Percentiles rank a stretch among this genome's conserved stretches.
Conservation (phyloP, 2,797 vertebrate genomes). For the Hippocampus kuda region DNA sequence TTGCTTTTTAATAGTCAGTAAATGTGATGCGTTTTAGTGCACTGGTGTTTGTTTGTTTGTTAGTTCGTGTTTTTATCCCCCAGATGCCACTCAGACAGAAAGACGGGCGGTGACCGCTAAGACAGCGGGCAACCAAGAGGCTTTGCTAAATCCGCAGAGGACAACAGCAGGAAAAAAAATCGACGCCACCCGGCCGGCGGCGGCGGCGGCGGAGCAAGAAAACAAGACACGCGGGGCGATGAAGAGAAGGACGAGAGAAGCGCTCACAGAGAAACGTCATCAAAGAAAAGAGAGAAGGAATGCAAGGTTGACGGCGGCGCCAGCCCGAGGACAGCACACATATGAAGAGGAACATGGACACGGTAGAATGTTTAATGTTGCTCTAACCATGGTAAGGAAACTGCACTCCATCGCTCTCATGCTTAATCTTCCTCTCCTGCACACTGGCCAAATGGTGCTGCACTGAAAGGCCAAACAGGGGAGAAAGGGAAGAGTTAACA, state of each 20-base stretch:
- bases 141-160: slow-evolving; percentile 49
- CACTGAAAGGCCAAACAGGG: slow-evolving; percentile 74
- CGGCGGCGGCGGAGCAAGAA: slow-evolving; percentile 50
- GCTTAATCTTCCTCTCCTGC: slow-evolving; percentile 80
- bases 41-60: background rate
- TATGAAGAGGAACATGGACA: slow-evolving; percentile 44
- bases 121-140: slow-evolving; percentile 57
- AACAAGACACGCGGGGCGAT: slow-evolving; percentile 30
- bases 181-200: slow-evolving; percentile 56
- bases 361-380: slow-evolving; percentile 64
- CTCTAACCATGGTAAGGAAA: slow-evolving; percentile 80
- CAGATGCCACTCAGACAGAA: background rate
- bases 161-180: slow-evolving; percentile 52
- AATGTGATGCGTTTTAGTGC: background rate
- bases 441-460: slow-evolving; percentile 75
- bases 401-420: slow-evolving; percentile 77
- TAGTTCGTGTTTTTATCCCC: background rate
- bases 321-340: slow-evolving; percentile 43
- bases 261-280: background rate
- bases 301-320: slow-evolving; percentile 43
- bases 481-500: slow-evolving; percentile 69
- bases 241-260: background rate
- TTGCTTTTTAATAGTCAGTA: no score
- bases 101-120: slow-evolving; percentile 4
- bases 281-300: background rate